Evolutionary conservation across 2,888 invertebrate genomes (phyloP).

Genomic region (Nomada hirtipes): DNA sequence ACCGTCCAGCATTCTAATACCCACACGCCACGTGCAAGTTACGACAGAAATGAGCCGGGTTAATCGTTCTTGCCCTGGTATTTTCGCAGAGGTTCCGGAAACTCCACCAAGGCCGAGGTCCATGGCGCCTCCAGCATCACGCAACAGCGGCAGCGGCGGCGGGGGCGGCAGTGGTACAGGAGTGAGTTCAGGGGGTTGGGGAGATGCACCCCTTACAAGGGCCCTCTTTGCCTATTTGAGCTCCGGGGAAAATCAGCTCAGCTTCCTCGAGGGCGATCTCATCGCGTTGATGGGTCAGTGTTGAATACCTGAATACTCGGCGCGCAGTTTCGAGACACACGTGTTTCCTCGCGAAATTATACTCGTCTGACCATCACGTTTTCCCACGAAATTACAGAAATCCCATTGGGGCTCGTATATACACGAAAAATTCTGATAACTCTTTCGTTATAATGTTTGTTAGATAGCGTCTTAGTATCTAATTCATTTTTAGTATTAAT

Average conservation of each 20-base stretch:
- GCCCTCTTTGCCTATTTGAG: constrained; percentile 96
- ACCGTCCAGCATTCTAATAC: not conserved
- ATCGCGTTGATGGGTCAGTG: constrained; percentile 91
- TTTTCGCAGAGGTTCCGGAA: constrained; percentile 80
- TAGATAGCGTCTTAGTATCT: not conserved
- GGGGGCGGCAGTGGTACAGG: constrained; percentile 74
- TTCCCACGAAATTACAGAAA: not conserved
- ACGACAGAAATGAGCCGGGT: constrained; percentile 25
- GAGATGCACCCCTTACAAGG: constrained; percentile 92
- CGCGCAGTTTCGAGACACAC: constrained; percentile 3
- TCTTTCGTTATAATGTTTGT: too few species aligned
- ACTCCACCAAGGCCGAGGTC: constrained; percentile 88
- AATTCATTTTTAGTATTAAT: not conserved
- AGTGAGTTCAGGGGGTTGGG: constrained; percentile 83
- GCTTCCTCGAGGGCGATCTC: constrained; percentile 95
- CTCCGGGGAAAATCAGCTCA: constrained; percentile 95
- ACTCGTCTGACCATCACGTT: constrained; percentile 15
- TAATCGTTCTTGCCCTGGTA: constrained; percentile 36
- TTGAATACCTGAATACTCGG: constrained; percentile 28
- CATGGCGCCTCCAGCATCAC: constrained; percentile 85
- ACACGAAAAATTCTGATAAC: constrained; percentile 7
- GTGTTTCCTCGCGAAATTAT: constrained; percentile 22
- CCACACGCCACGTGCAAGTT: constrained; percentile 21
- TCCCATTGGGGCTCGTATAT: constrained; percentile 8
- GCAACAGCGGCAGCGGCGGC: constrained; percentile 78